Base-by-base conservation (phyloP, 2,797 vertebrate species). In the Podargus strigoides region DNA sequence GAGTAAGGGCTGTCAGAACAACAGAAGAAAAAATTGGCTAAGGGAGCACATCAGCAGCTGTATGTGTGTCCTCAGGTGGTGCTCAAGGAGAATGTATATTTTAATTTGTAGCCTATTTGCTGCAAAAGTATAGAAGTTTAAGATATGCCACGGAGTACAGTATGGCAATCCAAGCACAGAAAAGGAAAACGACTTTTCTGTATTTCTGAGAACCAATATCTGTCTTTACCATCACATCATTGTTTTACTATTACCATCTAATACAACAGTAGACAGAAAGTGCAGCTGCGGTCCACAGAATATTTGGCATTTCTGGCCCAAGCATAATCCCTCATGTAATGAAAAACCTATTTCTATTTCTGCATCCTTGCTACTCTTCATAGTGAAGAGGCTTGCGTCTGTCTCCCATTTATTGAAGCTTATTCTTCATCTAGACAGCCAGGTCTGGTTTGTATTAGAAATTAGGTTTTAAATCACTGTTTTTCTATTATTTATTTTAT, bases 231-330 rank as follows among this genome's bases (percentile, higher is more conserved):
- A 92, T 79, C 90, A 95, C 94, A 97, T 97, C 97, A 98, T 98
- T 98, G 98, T 98, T 98, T 97, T 91, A 97, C 96, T 97, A 98
- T 98, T 98, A 98, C 98, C 98, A 97, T 98, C 98, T 98, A 98
- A 98, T 97, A 97, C 96, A 97, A 96, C 94, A 94, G 95, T 96
- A 97, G 98, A 97, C 89, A 96, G 97, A 97, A 87, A 97, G 97
- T 97, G 98, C 98, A 98, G 98, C 98, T 98, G 98, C 49, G 98
- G 98, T 98, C 98, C 96, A 47, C 46, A 42, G 96, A 96, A 97
- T 97, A 91, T 96, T 97, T 96, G 96, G 96, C 95, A 95, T 95
- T 97, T 97, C 92, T 97, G 96, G 97, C 93, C 97, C 92, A 94
- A 96, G 92, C 91, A 96, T 97, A 98, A 98, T 98, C 97, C 97